Conservation (phyloP, 2,113 vertebrate genomes). For the Xenopus laevis region DNA sequence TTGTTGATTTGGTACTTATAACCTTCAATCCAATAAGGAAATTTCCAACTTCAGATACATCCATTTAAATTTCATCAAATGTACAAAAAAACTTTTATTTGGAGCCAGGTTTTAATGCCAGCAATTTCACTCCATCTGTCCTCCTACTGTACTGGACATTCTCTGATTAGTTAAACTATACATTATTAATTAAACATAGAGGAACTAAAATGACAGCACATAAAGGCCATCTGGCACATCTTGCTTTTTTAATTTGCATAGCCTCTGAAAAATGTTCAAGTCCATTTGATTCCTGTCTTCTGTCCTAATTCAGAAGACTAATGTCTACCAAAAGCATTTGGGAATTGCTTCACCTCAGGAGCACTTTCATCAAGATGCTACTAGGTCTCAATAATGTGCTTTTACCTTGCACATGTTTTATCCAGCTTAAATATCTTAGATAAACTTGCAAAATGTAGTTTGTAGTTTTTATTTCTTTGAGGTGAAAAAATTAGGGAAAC, state of each 20-base stretch:
- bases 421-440: too few relatives aligned
- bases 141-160: background rate
- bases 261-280: conserved; percentile 5
- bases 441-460: too few relatives aligned
- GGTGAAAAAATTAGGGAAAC: too few relatives aligned
- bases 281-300: background rate
- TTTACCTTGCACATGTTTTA: too few relatives aligned
- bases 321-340: background rate
- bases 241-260: conserved; percentile 12
- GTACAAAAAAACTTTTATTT: background rate
- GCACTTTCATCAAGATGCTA: background rate
- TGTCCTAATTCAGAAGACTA: background rate
- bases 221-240: conserved; percentile 24
- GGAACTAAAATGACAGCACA: conserved; percentile 19
- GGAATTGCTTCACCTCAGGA: background rate
- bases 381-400: background rate
- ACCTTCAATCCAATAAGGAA: conserved; percentile 29
- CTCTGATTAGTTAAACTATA: conserved; percentile 19
- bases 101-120: conserved; percentile 22
- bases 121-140: conserved; percentile 26
- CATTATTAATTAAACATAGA: conserved; percentile 28
- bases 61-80: background rate
- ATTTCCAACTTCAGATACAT: conserved; percentile 8
- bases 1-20: conserved; percentile 17
- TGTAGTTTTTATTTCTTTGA: too few relatives aligned